These are phyloP conservation scores for Pristionchus entomophagus DNA, from an alignment of 2,888 invertebrate genomes.

Conservation along the genomic window DNA sequence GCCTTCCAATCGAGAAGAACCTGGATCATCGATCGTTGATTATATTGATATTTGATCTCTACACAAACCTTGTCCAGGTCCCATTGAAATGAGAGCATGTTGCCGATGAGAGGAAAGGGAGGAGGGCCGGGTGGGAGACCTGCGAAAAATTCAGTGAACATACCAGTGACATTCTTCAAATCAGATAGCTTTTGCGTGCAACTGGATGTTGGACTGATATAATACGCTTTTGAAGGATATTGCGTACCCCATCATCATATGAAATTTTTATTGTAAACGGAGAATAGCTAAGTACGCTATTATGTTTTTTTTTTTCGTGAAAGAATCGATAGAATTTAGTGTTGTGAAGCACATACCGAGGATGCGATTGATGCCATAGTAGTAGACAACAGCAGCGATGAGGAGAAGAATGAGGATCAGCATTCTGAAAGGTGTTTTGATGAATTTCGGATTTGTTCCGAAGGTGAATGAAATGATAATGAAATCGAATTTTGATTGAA, in stretches of 20 bases:
- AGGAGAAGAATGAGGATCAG: neutral
- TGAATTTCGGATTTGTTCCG: neutral
- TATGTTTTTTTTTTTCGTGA: too few species aligned
- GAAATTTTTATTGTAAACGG: too few species aligned
- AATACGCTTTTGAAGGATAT: too few species aligned
- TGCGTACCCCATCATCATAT: neutral
- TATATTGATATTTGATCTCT: too few species aligned
- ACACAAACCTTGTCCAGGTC: conserved; percentile 5
- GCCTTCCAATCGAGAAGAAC: conserved; percentile 21
- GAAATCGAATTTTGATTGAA: too few species aligned
- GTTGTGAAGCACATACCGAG: too few species aligned
- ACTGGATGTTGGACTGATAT: too few species aligned
- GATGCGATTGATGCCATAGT: conserved; percentile 8
- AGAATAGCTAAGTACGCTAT: too few species aligned
- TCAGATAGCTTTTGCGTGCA: too few species aligned
- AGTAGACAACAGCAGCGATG: neutral
- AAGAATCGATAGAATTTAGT: too few species aligned
- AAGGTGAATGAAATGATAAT: neutral
- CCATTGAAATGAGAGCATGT: conserved; percentile 27
- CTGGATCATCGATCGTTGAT: neutral
- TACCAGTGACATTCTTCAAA: too few species aligned
- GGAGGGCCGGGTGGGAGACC: conserved; percentile 34
- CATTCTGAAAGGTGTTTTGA: conserved; percentile 18
- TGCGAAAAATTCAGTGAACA: neutral
- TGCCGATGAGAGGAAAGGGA: conserved; percentile 41